These are phyloP conservation scores for Gnathonemus echidnorhynchus DNA, from an alignment of 2,113 vertebrate species.

Conservation along the genomic window DNA sequence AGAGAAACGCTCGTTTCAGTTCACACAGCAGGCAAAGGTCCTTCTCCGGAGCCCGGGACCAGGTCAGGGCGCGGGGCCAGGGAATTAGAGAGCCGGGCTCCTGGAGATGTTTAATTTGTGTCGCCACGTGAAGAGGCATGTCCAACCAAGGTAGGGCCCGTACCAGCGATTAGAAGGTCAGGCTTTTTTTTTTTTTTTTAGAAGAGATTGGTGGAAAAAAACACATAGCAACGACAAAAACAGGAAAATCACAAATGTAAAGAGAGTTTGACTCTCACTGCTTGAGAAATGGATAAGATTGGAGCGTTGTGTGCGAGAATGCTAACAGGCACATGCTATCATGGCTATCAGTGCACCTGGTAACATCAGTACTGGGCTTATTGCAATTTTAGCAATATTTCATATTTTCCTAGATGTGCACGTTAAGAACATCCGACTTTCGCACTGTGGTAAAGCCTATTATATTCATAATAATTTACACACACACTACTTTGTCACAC, in stretches of 20 bases:
- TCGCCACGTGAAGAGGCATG: slow-evolving; percentile 69
- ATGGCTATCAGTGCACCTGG: background rate
- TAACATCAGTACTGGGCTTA: background rate
- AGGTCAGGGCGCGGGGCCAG: slow-evolving; percentile 54
- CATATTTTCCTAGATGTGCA: background rate
- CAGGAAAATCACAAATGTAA: background rate
- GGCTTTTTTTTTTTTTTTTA: slow-evolving; percentile 38
- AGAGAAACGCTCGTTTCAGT: slow-evolving; percentile 16
- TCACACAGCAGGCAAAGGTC: slow-evolving; percentile 47
- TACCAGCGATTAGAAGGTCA: slow-evolving; percentile 50
- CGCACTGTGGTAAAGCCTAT: background rate
- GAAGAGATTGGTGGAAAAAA: slow-evolving; percentile 40
- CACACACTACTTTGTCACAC: background rate
- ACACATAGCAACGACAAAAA: background rate
- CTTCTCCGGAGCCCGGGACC: slow-evolving; percentile 53
- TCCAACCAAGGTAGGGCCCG: slow-evolving; percentile 46
- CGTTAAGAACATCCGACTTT: background rate
- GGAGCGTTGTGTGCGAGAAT: background rate
- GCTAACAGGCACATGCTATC: background rate
- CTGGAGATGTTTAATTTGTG: slow-evolving; percentile 66
- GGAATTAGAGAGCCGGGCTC: slow-evolving; percentile 60
- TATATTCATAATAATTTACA: background rate
- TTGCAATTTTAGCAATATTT: background rate
- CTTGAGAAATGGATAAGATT: background rate
- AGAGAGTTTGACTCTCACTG: background rate